A percentile compares a stretch with the other conserved stretches of the same genome.
Conservation (phyloP, 23 tunicate species). For the Styela clava region DNA sequence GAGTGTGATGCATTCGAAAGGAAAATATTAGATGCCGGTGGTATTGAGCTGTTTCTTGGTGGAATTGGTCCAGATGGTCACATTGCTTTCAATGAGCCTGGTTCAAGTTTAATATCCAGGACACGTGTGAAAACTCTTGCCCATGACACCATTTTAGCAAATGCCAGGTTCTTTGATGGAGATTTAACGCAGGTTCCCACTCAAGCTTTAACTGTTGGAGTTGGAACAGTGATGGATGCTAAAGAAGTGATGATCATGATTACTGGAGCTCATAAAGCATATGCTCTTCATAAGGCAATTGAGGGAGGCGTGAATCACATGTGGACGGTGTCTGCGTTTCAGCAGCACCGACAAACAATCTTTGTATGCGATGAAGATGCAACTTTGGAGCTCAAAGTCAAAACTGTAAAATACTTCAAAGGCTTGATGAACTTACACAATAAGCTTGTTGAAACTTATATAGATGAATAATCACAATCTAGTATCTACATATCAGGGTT, state of each 20-base stretch:
- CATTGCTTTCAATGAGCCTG: conserved; percentile 93
- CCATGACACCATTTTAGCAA: conserved; percentile 85
- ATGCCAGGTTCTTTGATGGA: conserved; percentile 79
- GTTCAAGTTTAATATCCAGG: conserved; percentile 85
- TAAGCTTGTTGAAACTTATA: conserved; percentile 11
- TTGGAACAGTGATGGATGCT: conserved; percentile 95
- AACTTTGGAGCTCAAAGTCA: conserved; percentile 86
- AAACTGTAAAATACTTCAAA: conserved; percentile 91
- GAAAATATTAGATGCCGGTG: conserved; percentile 79
- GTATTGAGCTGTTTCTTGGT: conserved; percentile 78
- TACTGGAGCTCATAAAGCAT: conserved; percentile 87
- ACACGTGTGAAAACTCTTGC: conserved; percentile 88
- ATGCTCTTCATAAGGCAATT: conserved; percentile 90
- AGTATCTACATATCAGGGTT: too few species aligned
- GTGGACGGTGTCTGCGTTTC: conserved; percentile 98
- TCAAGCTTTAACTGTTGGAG: conserved; percentile 92
- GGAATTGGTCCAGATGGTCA: conserved; percentile 96
- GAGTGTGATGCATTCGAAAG: conserved; percentile 69
- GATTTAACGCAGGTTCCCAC: conserved; percentile 74
- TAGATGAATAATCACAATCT: neutral
- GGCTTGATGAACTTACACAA: conserved; percentile 76
- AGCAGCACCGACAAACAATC: conserved; percentile 84
- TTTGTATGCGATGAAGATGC: conserved; percentile 91
- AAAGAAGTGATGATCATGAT: conserved; percentile 89
- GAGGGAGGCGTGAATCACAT: conserved; percentile 93